Base-by-base conservation (phyloP, 2,113 vertebrate genomes). In the Aramus guarauna region DNA sequence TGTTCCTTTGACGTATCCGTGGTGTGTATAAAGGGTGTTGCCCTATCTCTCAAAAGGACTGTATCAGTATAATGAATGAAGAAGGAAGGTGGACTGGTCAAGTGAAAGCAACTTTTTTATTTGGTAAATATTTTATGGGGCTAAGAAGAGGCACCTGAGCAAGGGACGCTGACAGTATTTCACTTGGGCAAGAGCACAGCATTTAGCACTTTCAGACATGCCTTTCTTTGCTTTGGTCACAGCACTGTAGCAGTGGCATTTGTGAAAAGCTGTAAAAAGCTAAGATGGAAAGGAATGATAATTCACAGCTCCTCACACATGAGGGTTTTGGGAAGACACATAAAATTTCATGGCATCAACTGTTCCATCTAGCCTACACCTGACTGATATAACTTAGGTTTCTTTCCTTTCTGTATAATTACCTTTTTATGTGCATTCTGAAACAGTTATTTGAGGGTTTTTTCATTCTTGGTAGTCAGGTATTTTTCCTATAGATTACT, bases 1-100 rank as follows among this genome's bases (percentile, higher is more conserved):
- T 9, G 8, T 67, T 85, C 15, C 52, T 90, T 66, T 67, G 32
- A 12, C 0, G 0, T 17, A n/a, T 8, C 39, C 32, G 32, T 0
- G 1, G 9, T 24, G 24, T 39, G 41, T 29, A 41, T 47, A 16
- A 72, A 76, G n/a, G 30, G 5, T 56, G 17, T 18, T 73, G 81
- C 23, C 26, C 24, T 58, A 1, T 62, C 26, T 79, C 72, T 68
- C 12, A 69, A 45, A 55, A 79, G 24, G 19, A 27, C 41, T 24
- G 0, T 34, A 45, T 45, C 48, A 58, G 23, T 39, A 32, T 34
- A 59, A 32, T 5, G 37, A 62, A 69, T 50, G 48, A 59, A 63
- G 55, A 68, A 36, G 36, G 39, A 19, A 67, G n/a, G 21, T 17
- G 19, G 36, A 81, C 41, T 50, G 39, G 45, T 81, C 69, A 71